Evolutionary conservation across 2,888 invertebrate genomes (phyloP).

Genomic region (Epirrita christyi): DNA sequence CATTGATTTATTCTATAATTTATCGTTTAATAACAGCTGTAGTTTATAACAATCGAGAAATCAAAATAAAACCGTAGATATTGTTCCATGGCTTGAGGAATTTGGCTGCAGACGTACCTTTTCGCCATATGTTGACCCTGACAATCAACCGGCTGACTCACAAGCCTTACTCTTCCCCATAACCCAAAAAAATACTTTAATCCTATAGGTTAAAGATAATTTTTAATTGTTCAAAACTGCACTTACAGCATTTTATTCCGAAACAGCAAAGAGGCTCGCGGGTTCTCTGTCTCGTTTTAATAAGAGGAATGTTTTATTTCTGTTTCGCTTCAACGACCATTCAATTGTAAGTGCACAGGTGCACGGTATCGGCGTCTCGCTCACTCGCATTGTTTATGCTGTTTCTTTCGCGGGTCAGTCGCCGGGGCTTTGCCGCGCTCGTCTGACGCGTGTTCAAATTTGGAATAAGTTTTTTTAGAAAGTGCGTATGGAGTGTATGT

Average conservation of each 20-base stretch:
- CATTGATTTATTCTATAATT: slow-evolving; percentile 10
- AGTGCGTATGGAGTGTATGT: slow-evolving; percentile 52
- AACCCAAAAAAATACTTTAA: slow-evolving; percentile 40
- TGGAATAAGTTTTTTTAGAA: slow-evolving; percentile 50
- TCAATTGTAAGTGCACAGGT: slow-evolving; percentile 81
- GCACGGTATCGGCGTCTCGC: slow-evolving; percentile 66
- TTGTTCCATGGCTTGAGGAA: slow-evolving; percentile 36
- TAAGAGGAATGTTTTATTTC: slow-evolving; percentile 73
- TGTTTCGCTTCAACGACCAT: slow-evolving; percentile 66
- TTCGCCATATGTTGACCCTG: slow-evolving; percentile 83
- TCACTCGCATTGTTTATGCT: slow-evolving; percentile 55
- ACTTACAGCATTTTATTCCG: slow-evolving; percentile 47
- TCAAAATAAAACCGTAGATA: slow-evolving; percentile 22
- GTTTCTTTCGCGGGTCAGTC: slow-evolving; percentile 64
- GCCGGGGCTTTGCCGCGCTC: slow-evolving; percentile 50
- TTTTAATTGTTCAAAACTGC: slow-evolving; percentile 36
- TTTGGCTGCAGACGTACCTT: slow-evolving; percentile 53
- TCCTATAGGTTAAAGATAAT: slow-evolving; percentile 24
- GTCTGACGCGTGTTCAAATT: slow-evolving; percentile 52
- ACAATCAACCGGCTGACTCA: slow-evolving; percentile 61
- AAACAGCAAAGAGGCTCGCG: slow-evolving; percentile 41
- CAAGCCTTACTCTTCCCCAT: slow-evolving; percentile 40
- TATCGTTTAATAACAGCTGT: slow-evolving; percentile 16
- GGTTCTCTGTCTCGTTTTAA: slow-evolving; percentile 61
- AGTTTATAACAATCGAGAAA: slow-evolving; percentile 33